Evolutionary conservation across 2,797 vertebrate genomes (phyloP).

Genomic region (Sciurus vulgaris): DNA sequence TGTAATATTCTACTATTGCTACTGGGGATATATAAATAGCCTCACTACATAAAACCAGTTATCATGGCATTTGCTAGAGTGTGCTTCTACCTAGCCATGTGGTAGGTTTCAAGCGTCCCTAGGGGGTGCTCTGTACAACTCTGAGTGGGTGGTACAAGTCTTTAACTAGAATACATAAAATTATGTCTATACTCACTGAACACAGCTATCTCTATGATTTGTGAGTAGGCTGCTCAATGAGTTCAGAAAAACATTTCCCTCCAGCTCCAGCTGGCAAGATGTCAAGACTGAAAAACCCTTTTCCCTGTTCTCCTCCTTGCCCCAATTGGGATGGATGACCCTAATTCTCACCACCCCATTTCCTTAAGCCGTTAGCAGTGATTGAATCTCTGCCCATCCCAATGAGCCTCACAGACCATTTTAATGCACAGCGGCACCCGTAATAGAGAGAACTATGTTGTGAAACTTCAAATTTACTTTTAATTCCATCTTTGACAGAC

Average conservation of each 20-base stretch:
- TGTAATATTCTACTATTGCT: conserved; percentile 55
- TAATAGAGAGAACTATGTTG: conserved; percentile 83
- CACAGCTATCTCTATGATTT: conserved; percentile 66
- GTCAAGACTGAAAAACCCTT: conserved; percentile 76
- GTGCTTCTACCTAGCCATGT: background rate
- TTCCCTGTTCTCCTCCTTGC: conserved; percentile 69
- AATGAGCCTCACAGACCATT: conserved; percentile 69
- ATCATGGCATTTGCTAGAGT: background rate
- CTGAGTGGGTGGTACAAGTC: conserved; percentile 54
- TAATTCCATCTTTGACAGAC: conserved; percentile 82
- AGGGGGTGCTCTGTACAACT: background rate
- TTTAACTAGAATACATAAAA: conserved; percentile 67
- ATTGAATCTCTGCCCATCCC: conserved; percentile 77
- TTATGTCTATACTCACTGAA: conserved; percentile 59
- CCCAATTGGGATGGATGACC: conserved; percentile 78
- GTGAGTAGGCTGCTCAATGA: conserved; percentile 72
- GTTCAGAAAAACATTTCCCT: conserved; percentile 80
- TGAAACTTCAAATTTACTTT: conserved; percentile 85
- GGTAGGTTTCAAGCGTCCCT: conserved; percentile 48
- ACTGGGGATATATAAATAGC: background rate
- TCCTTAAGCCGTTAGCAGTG: conserved; percentile 78
- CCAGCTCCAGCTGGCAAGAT: conserved; percentile 77
- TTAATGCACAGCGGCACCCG: conserved; percentile 72
- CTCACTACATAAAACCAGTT: conserved; percentile 25
- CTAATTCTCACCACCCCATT: conserved; percentile 85